phyloP scores from a whole-genome alignment of 2,113 vertebrate genomes.

The Oryzias melastigma region DNA sequence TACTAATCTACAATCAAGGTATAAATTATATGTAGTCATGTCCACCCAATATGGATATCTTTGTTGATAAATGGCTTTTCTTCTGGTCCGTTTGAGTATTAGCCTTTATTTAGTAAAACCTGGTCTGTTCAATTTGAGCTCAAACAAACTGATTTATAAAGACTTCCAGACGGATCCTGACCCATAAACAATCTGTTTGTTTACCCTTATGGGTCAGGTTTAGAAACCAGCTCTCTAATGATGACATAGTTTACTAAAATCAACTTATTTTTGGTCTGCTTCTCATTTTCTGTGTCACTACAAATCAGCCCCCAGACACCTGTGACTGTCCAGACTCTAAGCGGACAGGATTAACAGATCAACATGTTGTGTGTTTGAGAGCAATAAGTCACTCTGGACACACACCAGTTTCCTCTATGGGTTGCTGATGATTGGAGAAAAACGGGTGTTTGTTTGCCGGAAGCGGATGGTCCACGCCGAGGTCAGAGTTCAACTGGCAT shows the following conservation, averaged over 20 bases:
- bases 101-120: not conserved
- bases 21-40: not conserved
- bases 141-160: slow-evolving; percentile 1
- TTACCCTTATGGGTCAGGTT: slow-evolving; percentile 21
- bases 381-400: slow-evolving; percentile 34
- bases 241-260: slow-evolving; percentile 49
- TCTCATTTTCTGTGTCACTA: slow-evolving; percentile 38
- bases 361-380: slow-evolving; percentile 34
- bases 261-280: slow-evolving; percentile 55
- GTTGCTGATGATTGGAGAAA: slow-evolving; percentile 36
- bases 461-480: slow-evolving; percentile 14
- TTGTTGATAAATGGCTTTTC: not conserved
- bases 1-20: not conserved
- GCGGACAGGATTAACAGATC: slow-evolving; percentile 63
- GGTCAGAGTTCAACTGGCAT: slow-evolving; percentile 63
- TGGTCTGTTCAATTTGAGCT: not conserved
- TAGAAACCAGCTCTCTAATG: slow-evolving; percentile 53
- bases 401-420: slow-evolving; percentile 9
- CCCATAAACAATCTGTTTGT: slow-evolving; percentile 5
- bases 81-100: not conserved
- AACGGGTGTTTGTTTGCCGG: slow-evolving; percentile 69
- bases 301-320: slow-evolving; percentile 56
- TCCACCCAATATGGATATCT: not conserved
- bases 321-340: slow-evolving; percentile 65
- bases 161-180: not conserved